Conservation (phyloP, 1,140 invertebrate genomes). For the Calephelis virginiensis region DNA sequence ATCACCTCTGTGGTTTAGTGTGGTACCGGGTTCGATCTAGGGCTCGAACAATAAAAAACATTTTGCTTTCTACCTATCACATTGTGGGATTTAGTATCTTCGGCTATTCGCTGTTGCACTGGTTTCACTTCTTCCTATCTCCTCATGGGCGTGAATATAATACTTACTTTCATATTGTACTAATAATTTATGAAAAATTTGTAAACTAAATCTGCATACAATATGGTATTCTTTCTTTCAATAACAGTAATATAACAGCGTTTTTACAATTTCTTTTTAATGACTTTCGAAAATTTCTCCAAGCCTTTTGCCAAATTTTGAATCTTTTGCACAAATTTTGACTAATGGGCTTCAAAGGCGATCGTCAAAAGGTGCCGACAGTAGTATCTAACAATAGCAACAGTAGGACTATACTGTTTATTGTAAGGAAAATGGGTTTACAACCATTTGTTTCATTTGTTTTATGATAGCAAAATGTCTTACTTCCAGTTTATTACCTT, state of each 20-base stretch:
- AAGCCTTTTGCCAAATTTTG: constrained; percentile 1
- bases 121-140: too few species aligned
- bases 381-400: constrained; percentile 37
- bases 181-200: too few species aligned
- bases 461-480: neutral
- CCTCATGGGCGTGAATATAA: too few species aligned
- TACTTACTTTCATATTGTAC: too few species aligned
- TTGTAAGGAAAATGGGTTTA: constrained; percentile 45
- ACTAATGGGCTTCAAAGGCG: neutral
- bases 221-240: neutral
- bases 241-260: neutral
- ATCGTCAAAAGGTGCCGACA: constrained; percentile 43
- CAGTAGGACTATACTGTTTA: constrained; percentile 67
- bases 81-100: too few species aligned
- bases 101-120: too few species aligned
- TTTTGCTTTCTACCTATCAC: too few species aligned
- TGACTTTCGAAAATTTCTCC: constrained; percentile 1
- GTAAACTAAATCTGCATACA: neutral
- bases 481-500: neutral
- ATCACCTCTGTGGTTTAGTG: too few species aligned
- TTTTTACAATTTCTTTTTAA: constrained; percentile 1
- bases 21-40: too few species aligned
- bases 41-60: too few species aligned
- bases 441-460: constrained; percentile 10
- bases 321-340: constrained; percentile 19